Evolutionary conservation across 2,113 vertebrate genomes (phyloP), one percentile per base, ranked within the genome.

Genomic region (Chauna torquata): DNA sequence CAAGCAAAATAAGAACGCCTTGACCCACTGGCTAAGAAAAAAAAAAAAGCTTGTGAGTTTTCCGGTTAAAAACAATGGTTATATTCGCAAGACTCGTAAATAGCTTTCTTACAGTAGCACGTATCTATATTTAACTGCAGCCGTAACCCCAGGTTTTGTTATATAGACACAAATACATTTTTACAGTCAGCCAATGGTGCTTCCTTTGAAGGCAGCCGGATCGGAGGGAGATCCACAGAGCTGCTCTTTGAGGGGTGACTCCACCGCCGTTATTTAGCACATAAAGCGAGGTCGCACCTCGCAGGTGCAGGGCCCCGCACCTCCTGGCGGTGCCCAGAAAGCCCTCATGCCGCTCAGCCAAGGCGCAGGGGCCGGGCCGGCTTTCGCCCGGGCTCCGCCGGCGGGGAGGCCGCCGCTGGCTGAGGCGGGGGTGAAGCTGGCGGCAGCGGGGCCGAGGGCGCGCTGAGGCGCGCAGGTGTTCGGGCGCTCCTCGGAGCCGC

Each of bases 251-350:
- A 55, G 17, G 42, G 8, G 5, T 1, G 10, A 16, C 4, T 38
- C 38, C 11, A 2, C 30, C 54, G 11, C 16, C 25, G 1, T 32
- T 25, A 11, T 6, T 57, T 34, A 27, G 28, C 3, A 2, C 2
- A 1, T 0, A 32, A 34, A 2, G 15, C 3, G 5, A 81, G 20
- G 40, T 13, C 4, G 8, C 18, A 24, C 6, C 32, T 15, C 1
- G 25, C 17, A 12, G 69, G 4, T 32, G 54, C 1, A 10, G 25
- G 14, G 62, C 28, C 23, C 71, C 6, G 36, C 4, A 10, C 36
- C 54, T 15, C 18, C 5, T 16, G 47, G 47, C 40, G 11, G 34
- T 2, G 45, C 54, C 61, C 44, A 18, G 32, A 3, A 20, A 24
- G 32, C 27, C 32, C 24, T 19, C 44, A 4, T 1, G 22, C 17